Base-by-base conservation (phyloP, 1,140 invertebrate species). In the Nasonia longicornis region DNA sequence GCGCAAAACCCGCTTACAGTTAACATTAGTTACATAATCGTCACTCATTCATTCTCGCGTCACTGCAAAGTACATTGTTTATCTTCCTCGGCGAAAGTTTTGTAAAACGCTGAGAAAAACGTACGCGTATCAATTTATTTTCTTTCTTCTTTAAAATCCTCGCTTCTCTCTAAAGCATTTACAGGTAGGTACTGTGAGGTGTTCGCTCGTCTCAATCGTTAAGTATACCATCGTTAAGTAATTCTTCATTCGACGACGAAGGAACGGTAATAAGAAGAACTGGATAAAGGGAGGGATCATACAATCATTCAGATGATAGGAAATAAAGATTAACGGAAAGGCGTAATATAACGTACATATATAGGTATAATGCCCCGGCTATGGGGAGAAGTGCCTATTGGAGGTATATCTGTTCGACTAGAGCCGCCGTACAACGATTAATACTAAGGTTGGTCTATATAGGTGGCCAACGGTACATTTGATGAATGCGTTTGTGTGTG, bases 381-480 rank as follows among this genome's bases (percentile, higher is more conserved):
- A 29, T n/a, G 64, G 84, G 84, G 81, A 82, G 64, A 83, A 83
- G 74, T 79, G 80, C 83, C 52, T 85, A 83, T 35, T 87, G 86
- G 88, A 89, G 88, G 87, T 89, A 89, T 90, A 87, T 88, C 84
- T 82, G 86, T 87, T 88, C 86, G 88, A 90, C 88, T 89, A 89
- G 89, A 89, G 86, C 85, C 89, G 88, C 89, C 86, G 86, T 87
- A 89, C 86, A 86, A 87, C 86, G 85, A 86, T 86, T 86, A 87
- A 87, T 88, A 88, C 84, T 88, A 86, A n/a, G 77, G 74, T 84
- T 70, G 74, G 79, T 84, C 73, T 84, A 83, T n/a, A 58, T 42
- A 58, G 3, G 52, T 85, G 81, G 82, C 80, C 79, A 85, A 72
- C 80, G 52, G 52, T 79, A 79, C 16, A 52, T 45, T 71, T 75